Evolutionary conservation across 2,888 invertebrate genomes (phyloP).

Genomic region (Nasonia oneida): DNA sequence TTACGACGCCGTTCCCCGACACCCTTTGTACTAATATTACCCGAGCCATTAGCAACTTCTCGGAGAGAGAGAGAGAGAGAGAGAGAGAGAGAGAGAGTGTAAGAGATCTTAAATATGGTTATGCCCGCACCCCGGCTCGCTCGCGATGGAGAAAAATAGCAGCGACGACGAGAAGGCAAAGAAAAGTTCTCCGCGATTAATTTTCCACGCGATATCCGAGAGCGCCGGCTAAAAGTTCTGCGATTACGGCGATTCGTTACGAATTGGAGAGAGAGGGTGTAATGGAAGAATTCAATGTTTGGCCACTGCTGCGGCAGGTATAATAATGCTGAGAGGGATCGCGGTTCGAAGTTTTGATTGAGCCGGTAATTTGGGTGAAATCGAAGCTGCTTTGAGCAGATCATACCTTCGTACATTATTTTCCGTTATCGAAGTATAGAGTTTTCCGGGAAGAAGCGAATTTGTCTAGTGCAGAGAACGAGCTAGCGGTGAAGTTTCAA

Average conservation of each 20-base stretch:
- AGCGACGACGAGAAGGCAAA: background rate
- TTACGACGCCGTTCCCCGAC: background rate
- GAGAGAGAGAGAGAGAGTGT: background rate
- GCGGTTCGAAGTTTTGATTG: background rate
- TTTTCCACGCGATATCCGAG: constrained; percentile 12
- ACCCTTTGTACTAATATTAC: constrained; percentile 36
- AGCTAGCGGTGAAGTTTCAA: background rate
- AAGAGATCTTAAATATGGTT: background rate
- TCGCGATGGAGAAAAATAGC: constrained; percentile 22
- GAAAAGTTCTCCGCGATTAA: constrained; percentile 45
- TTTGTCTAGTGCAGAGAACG: background rate
- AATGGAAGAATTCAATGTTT: constrained; percentile 10
- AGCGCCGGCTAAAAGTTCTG: background rate
- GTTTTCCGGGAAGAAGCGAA: no score
- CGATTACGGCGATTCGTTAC: constrained; percentile 1
- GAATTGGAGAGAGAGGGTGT: background rate
- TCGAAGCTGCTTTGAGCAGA: background rate
- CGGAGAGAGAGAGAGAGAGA: background rate
- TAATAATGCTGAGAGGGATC: constrained; percentile 1
- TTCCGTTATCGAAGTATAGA: no score
- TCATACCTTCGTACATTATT: no score
- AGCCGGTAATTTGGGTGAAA: background rate
- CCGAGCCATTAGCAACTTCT: constrained; percentile 45
- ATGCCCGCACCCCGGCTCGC: background rate
- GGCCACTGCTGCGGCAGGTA: background rate